Base-by-base conservation (phyloP, 1,140 invertebrate species). In the Atta texana region DNA sequence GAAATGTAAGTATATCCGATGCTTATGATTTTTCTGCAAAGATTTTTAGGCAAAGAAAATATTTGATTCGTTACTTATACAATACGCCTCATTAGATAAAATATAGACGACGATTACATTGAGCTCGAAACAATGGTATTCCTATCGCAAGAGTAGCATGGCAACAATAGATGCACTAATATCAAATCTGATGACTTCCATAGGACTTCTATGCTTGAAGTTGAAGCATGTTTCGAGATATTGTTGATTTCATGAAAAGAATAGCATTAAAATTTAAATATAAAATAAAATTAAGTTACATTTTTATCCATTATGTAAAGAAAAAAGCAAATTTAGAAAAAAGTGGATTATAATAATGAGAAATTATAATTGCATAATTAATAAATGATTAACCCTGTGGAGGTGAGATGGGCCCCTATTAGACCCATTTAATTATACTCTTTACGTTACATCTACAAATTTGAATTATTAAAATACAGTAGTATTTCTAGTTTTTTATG, bases 21-120 rank as follows among this genome's bases (percentile, higher is more conserved):
- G 24, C 53, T 82, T 44, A 44, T 72, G 34, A 16, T 53, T 82
- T 51, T 74, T 12, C 14, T 31, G 64, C 28, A 12, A 12, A n/a
- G n/a, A n/a, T n/a, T n/a, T n/a, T n/a, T n/a, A 34, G 55, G n/a
- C 69, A 59, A 31, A 24, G 61, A 63, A 51, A 59, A 39, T 59
- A 77, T 80, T 78, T 34, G 24, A 34, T 76, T 53, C 57, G 6
- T 55, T 28, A 63, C 72, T 89, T 78, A 44, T 61, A 74, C 64
- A 90, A 87, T 89, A 89, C 77, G 64, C 59, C 77, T 82, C 74
- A n/a, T 61, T 61, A 84, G 72, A 87, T 87, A 77, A 90, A 89
- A 87, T 87, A 59, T 78, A 74, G 85, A 89, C 68, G 63, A 89
- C 68, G 63, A 74, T 90, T 87, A 10, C 34, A 72, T 64, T 44